Base-by-base conservation (phyloP, 2,888 invertebrate genomes). In the Caenorhabditis uteleia region DNA sequence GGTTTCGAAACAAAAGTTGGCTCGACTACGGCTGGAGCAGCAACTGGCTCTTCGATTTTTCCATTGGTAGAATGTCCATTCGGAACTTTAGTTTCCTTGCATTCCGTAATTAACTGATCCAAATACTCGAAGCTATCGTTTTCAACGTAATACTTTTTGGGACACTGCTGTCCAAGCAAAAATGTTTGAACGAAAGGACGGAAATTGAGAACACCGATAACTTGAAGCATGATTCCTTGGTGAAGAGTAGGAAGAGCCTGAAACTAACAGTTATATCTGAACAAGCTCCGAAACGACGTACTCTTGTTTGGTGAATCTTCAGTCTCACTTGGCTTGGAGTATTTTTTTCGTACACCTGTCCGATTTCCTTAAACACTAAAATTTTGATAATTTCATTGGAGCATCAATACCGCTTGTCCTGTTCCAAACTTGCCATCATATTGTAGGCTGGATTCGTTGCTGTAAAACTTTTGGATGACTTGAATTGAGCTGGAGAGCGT, bases 71-170 rank as follows among this genome's bases (percentile, higher is more conserved):
- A 27, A 38, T 50, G 38, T 7, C 65, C 58, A 27, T 58, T 65
- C 36, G 27, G 23, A 47, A 20, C 20, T 20, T 20, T 29, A 23
- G 10, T 21, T 5, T 20, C 8, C 34, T 34, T 14, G n/a, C n/a
- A 5, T 14, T n/a, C 14, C 5, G 5, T n/a, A 10, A n/a, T n/a
- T 34, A 36, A 36, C 36, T 18, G 4, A 36, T 20, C 16, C 14
- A 42, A 42, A 33, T 20, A 68, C 23, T 68, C 67, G 49, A 74
- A 70, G 10, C 57, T 16, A 45, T 73, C 67, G 25, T 55, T 53
- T 44, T 76, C 70, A 14, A 76, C 68, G 54, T 70, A 76, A 34
- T 70, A 71, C 42, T 70, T 70, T 51, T 74, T 76, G 26, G 62
- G 48, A 26, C 67, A 64, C 45, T 73, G 72, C 20, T 72, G 67